Conservation (phyloP, 2,888 invertebrate species). For the Leptopilina drosophilae region DNA sequence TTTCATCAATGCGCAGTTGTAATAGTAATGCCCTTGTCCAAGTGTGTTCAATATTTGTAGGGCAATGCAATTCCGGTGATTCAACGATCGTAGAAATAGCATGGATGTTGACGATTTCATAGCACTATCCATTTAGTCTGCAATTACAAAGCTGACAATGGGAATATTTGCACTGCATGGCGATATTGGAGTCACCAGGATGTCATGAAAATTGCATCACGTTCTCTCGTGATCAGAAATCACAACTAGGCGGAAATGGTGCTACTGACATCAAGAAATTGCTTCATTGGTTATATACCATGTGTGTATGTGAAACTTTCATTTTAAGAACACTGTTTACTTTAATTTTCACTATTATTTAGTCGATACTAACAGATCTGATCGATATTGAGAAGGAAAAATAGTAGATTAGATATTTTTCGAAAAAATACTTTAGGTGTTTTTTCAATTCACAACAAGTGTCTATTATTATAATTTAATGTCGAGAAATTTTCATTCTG, state of each 20-base stretch:
- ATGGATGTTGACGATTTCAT: constrained; percentile 47
- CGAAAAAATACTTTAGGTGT: no score
- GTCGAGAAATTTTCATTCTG: no score
- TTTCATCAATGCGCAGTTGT: constrained; percentile 1
- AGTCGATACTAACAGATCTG: no score
- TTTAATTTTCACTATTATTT: no score
- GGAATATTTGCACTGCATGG: constrained; percentile 59
- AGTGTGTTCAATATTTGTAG: constrained; percentile 24
- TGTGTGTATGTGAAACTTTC: background rate
- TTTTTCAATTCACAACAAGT: no score
- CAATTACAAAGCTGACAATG: constrained; percentile 63
- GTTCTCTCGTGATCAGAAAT: constrained; percentile 59
- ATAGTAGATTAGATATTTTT: no score
- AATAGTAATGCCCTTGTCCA: background rate
- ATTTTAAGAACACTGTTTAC: constrained; percentile 2
- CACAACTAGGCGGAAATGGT: constrained; percentile 64
- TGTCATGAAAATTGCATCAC: constrained; percentile 64
- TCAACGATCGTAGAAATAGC: constrained; percentile 31
- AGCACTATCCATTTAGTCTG: constrained; percentile 54
- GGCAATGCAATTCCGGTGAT: constrained; percentile 32
- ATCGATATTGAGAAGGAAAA: no score
- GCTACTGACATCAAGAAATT: constrained; percentile 64
- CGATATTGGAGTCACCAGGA: constrained; percentile 62
- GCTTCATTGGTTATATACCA: constrained; percentile 48
- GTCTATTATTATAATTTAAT: no score